Evolutionary conservation across 2,888 invertebrate species (phyloP).

Genomic region (Seira ritae): DNA sequence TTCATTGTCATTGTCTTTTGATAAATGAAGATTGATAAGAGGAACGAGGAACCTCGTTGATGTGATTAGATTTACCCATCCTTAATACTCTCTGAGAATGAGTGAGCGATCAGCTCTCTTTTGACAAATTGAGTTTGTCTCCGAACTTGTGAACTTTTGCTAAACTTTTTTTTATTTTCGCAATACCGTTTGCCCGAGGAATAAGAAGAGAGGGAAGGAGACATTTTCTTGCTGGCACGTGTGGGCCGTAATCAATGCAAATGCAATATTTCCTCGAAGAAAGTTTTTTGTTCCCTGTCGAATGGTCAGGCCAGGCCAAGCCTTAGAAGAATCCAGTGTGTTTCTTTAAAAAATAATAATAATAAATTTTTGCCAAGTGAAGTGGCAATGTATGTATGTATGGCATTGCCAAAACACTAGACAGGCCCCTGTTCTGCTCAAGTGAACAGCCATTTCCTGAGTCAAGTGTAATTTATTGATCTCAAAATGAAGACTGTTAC

Average conservation of each 20-base stretch:
- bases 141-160: slow-evolving; percentile 2
- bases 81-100: neutral
- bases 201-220: too few relatives aligned
- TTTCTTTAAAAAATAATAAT: too few relatives aligned
- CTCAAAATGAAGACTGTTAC: too few relatives aligned
- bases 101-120: neutral
- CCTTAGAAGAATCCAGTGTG: neutral
- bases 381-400: too few relatives aligned
- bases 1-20: slow-evolving; percentile 7
- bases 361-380: too few relatives aligned
- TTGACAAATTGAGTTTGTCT: neutral
- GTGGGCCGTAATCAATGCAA: neutral
- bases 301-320: neutral
- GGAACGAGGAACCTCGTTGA: neutral
- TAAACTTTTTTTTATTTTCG: neutral
- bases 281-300: neutral
- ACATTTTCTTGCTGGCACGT: neutral
- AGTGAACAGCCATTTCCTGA: too few relatives aligned
- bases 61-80: neutral
- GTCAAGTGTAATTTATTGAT: too few relatives aligned
- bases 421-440: too few relatives aligned
- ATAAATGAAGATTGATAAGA: neutral
- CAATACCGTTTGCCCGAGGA: neutral
- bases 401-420: too few relatives aligned
- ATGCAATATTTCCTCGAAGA: neutral